Percentiles rank a stretch among this genome's conserved stretches.
These are phyloP conservation scores for Sarcophaga bullata DNA, from an alignment of 1,140 invertebrate genomes.

Conservation along the genomic window DNA sequence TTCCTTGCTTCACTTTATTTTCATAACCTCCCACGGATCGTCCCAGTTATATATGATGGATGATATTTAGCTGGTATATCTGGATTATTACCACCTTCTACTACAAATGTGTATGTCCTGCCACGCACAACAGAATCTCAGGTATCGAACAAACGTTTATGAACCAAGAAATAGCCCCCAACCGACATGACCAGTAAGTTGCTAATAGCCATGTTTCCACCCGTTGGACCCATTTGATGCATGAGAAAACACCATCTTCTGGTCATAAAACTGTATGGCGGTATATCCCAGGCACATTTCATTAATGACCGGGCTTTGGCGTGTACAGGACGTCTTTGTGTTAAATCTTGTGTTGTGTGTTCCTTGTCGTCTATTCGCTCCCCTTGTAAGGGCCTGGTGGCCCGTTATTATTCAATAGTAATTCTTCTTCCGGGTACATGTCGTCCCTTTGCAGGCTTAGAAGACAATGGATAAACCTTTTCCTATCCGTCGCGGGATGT, in stretches of 20 bases:
- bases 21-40: constrained; percentile 90
- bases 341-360: constrained; percentile 41
- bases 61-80: constrained; percentile 85
- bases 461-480: constrained; percentile 65
- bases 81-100: constrained; percentile 86
- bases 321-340: constrained; percentile 66
- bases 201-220: constrained; percentile 84
- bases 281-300: constrained; percentile 82
- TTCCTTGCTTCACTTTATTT: constrained; percentile 85
- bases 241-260: constrained; percentile 88
- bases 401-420: constrained; percentile 58
- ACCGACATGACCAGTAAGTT: constrained; percentile 89
- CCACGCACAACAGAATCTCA: constrained; percentile 90
- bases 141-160: constrained; percentile 94
- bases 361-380: constrained; percentile 52
- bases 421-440: constrained; percentile 58
- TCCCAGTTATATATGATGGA: constrained; percentile 96
- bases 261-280: constrained; percentile 88
- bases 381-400: constrained; percentile 55
- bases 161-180: constrained; percentile 92
- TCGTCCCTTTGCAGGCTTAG: constrained; percentile 54
- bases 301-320: constrained; percentile 70
- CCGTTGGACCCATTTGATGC: constrained; percentile 92
- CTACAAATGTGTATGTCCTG: constrained; percentile 89
- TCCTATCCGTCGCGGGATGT: background rate